These are phyloP conservation scores for Myotis vivesi DNA, from an alignment of 2,797 vertebrate species.

Conservation along the genomic window DNA sequence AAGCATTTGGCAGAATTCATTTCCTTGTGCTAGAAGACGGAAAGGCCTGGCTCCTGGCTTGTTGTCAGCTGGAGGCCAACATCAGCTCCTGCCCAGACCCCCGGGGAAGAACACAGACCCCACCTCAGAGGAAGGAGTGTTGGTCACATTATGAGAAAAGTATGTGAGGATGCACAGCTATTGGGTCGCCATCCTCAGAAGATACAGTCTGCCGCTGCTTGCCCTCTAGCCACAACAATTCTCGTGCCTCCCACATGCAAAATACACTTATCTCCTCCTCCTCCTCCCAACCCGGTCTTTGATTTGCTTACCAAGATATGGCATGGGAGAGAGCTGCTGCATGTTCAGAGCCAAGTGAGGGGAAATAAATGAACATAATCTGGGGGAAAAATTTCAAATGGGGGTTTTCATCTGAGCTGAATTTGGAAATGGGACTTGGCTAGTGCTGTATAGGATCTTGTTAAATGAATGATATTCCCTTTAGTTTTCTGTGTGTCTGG, in stretches of 20 bases:
- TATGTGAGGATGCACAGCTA: neutral
- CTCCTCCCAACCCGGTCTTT: neutral
- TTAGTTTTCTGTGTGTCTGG: neutral
- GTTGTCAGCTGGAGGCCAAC: neutral
- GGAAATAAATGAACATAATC: neutral
- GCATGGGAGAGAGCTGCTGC: neutral
- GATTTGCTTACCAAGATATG: neutral
- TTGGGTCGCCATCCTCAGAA: neutral
- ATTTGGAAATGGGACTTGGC: neutral
- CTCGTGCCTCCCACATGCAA: neutral
- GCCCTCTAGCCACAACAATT: neutral
- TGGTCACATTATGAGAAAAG: neutral
- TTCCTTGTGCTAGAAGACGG: neutral
- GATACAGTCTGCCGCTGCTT: neutral
- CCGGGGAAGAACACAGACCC: neutral
- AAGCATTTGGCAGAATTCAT: neutral
- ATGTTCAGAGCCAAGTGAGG: neutral
- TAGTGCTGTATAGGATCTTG: neutral
- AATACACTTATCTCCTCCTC: neutral
- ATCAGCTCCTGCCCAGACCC: neutral
- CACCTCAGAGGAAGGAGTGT: neutral
- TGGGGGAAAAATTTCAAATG: neutral
- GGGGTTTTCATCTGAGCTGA: neutral
- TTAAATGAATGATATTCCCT: neutral
- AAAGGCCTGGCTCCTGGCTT: neutral